phyloP scores from a whole-genome alignment of 2,797 vertebrate genomes.

The Tenualosa ilisha region DNA sequence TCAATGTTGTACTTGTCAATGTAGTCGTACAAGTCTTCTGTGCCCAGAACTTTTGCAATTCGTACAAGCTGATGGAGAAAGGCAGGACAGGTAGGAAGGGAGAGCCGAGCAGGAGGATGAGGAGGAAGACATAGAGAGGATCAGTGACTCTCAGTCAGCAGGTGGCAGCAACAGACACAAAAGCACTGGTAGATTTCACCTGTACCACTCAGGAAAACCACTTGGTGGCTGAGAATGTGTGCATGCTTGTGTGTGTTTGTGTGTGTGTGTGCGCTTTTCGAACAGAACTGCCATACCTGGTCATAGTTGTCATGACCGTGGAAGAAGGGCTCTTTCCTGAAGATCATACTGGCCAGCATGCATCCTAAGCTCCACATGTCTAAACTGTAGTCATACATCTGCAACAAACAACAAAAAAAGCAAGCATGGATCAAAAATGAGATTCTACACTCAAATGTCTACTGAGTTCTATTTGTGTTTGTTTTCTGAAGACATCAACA shows the following conservation, averaged over 20 bases:
- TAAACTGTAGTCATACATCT: slow-evolving; percentile 92
- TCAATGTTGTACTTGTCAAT: slow-evolving; percentile 89
- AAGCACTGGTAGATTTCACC: background rate
- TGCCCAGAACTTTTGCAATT: slow-evolving; percentile 87
- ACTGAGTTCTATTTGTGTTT: no score
- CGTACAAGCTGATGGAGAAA: slow-evolving; percentile 75
- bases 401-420: background rate
- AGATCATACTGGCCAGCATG: slow-evolving; percentile 90
- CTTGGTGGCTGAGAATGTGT: background rate
- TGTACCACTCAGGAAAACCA: background rate
- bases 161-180: slow-evolving; percentile 29
- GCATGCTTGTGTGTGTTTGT: background rate
- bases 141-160: slow-evolving; percentile 32
- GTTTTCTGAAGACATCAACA: no score
- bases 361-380: slow-evolving; percentile 91
- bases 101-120: background rate
- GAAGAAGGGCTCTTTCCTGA: slow-evolving; percentile 89
- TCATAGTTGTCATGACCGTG: slow-evolving; percentile 89
- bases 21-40: slow-evolving; percentile 86
- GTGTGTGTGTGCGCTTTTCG: background rate
- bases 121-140: background rate
- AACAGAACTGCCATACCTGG: slow-evolving; percentile 68
- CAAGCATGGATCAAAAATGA: background rate
- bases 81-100: background rate
- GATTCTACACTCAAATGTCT: background rate